phyloP scores from a whole-genome alignment of 2,797 vertebrate species.

The Avahi laniger region DNA sequence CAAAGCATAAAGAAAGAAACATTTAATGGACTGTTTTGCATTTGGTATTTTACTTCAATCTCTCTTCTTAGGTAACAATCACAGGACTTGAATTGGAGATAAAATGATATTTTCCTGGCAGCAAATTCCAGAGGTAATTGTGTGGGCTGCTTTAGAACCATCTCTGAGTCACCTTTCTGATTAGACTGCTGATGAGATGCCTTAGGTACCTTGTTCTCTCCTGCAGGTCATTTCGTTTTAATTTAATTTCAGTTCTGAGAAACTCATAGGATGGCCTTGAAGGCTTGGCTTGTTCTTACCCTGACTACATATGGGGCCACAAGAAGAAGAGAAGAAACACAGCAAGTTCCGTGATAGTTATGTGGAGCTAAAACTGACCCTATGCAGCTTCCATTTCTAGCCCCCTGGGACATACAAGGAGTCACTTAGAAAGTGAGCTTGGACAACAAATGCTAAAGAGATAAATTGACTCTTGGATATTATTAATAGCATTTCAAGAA shows the following conservation, averaged over 20 bases:
- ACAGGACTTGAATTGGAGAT: conserved; percentile 59
- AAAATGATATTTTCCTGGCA: conserved; percentile 68
- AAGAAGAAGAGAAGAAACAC: not conserved
- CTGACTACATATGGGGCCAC: not conserved
- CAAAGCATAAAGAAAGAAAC: conserved; percentile 24
- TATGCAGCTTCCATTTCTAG: not conserved
- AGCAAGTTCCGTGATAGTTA: not conserved
- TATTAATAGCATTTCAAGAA: not conserved
- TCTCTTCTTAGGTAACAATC: conserved; percentile 58
- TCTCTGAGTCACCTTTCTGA: conserved; percentile 54
- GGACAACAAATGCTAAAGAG: not conserved
- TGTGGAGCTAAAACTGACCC: not conserved
- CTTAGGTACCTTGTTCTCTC: conserved; percentile 10
- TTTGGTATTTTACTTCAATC: conserved; percentile 35
- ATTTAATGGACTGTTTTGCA: conserved; percentile 53
- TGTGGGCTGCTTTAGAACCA: conserved; percentile 38
- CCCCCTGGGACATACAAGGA: no score
- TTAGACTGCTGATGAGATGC: conserved; percentile 67
- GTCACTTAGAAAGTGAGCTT: not conserved
- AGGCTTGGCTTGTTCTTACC: not conserved
- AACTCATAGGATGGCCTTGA: not conserved
- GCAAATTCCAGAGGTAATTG: conserved; percentile 64
- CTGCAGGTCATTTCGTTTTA: conserved; percentile 63
- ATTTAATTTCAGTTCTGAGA: conserved; percentile 66
- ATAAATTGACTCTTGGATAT: not conserved